These are phyloP conservation scores for Drosophila histrio DNA, from an alignment of 2,888 invertebrate species.

Conservation along the genomic window DNA sequence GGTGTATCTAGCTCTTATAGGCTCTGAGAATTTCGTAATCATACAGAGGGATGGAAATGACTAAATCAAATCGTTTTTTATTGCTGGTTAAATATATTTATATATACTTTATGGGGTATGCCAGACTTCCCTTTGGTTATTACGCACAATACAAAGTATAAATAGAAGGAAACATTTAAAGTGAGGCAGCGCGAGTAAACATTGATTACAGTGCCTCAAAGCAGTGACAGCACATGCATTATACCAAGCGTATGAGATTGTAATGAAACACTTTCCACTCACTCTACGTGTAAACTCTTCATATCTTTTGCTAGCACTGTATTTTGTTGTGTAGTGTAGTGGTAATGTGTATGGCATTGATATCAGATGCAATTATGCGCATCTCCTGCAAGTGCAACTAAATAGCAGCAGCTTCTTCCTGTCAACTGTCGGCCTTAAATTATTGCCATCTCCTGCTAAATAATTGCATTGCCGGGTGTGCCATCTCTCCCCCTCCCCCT, in stretches of 20 bases:
- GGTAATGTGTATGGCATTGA: slow-evolving; percentile 5
- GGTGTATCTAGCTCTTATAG: no score
- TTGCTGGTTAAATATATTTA: no score
- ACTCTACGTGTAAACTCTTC: not conserved
- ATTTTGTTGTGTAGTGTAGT: not conserved
- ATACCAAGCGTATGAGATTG: not conserved
- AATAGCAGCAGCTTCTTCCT: slow-evolving; percentile 77
- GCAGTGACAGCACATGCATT: not conserved
- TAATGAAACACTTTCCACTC: not conserved
- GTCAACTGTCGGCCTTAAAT: slow-evolving; percentile 59
- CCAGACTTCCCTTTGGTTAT: no score
- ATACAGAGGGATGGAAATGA: no score
- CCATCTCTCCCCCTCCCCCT: not conserved
- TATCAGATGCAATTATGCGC: slow-evolving; percentile 77
- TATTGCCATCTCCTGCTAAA: slow-evolving; percentile 66
- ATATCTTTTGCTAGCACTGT: not conserved
- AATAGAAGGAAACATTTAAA: not conserved
- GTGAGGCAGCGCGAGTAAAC: not conserved
- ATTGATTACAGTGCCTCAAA: not conserved
- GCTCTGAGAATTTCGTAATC: no score
- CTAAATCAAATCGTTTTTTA: no score
- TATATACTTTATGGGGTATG: no score
- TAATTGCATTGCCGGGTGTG: slow-evolving; percentile 65
- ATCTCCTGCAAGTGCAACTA: slow-evolving; percentile 72
- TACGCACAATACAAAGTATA: no score